Base-by-base conservation (phyloP, 2,797 vertebrate genomes). In the Pelobates cultripes region DNA sequence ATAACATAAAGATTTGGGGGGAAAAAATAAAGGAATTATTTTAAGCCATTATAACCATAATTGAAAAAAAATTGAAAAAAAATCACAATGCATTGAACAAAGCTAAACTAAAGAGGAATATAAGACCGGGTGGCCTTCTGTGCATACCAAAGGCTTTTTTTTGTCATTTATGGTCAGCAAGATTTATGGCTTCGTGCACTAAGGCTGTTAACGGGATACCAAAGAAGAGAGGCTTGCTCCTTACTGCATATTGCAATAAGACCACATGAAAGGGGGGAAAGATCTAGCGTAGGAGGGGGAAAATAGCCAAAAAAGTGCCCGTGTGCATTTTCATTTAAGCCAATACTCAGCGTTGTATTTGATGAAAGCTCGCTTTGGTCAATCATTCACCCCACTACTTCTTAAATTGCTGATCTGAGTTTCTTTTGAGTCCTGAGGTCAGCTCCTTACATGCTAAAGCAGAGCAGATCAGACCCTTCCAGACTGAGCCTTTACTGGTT, bases 351-450 rank as follows among this genome's bases (percentile, higher is more conserved):
- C 89, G 91, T 91, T 86, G 86, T 91, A 87, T 90, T 87, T 90
- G 88, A 90, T 90, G 89, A 88, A 86, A 91, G 87, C 88, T 85
- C 90, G 88, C 90, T 91, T 91, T 93, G 94, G 95, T 93, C 96
- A 98, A 97, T 96, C 94, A 97, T 97, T 97, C 94, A 96, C 96
- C 91, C 90, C 91, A 93, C 95, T 93, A 96, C 96, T 92, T 94
- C 89, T 87, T 88, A 90, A 97, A 97, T 90, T 93, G 96, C 96
- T 97, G 97, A 98, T 92, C 89, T 86, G 81, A 87, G 90, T 85
- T 85, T 94, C 86, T 81, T 87, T 70, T 88, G 84, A 60, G 12
- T 28, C 12, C 73, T 71, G 74, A 67, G 44, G 55, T 40, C 17
- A 53, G 42, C 14, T 14, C 79, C 64, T 43, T 43, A 63, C 73